phyloP scores from a whole-genome alignment of 2,113 vertebrate species.

The Brachyistius frenatus region DNA sequence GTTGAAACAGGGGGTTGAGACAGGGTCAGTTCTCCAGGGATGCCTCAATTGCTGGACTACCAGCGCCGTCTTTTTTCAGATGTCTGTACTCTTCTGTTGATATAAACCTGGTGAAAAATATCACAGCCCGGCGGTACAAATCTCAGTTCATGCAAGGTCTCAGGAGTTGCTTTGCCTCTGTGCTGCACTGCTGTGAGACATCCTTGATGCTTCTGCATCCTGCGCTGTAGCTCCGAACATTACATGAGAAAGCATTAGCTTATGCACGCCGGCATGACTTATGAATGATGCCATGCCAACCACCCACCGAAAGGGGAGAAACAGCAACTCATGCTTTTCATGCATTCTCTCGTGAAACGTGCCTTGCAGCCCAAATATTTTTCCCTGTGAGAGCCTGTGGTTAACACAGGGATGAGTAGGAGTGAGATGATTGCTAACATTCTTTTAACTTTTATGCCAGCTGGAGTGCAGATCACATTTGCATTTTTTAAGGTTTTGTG shows the following conservation, averaged over 20 bases:
- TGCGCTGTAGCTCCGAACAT: conserved; percentile 20
- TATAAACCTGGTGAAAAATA: conserved; percentile 76
- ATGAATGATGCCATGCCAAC: conserved; percentile 62
- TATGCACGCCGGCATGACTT: conserved; percentile 62
- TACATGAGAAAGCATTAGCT: conserved; percentile 43
- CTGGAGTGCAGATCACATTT: conserved; percentile 71
- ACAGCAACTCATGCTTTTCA: conserved; percentile 75
- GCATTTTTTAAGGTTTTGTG: conserved; percentile 68
- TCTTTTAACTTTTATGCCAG: conserved; percentile 79
- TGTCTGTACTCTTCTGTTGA: conserved; percentile 51
- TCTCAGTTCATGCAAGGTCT: conserved; percentile 70
- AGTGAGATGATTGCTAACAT: conserved; percentile 83
- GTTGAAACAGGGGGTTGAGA: conserved; percentile 56
- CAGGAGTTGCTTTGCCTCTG: conserved; percentile 13
- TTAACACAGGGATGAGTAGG: conserved; percentile 82
- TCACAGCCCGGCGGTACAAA: conserved; percentile 52
- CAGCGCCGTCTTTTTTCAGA: conserved; percentile 19
- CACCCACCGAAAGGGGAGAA: conserved; percentile 76
- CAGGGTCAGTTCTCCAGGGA: conserved; percentile 47
- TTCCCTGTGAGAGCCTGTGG: conserved; percentile 79
- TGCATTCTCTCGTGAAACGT: conserved; percentile 77
- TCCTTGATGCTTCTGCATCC: conserved; percentile 30
- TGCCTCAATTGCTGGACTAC: conserved; percentile 31
- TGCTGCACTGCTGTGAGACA: conserved; percentile 20
- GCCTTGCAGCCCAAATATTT: conserved; percentile 77